Conservation (phyloP, 2,113 vertebrate species). For the Indicator indicator region DNA sequence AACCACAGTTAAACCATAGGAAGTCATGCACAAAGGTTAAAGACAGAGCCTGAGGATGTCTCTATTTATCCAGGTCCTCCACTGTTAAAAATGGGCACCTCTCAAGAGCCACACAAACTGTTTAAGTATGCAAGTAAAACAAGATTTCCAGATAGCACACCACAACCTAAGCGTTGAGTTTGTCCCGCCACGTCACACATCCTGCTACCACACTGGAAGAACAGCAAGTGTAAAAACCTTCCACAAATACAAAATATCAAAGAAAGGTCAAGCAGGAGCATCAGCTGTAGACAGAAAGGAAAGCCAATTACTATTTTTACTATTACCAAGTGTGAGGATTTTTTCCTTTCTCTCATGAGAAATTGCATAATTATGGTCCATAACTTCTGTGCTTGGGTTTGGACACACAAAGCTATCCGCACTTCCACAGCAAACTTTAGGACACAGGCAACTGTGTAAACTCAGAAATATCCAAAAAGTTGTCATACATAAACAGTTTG, state of each 20-base stretch:
- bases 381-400: constrained; percentile 44
- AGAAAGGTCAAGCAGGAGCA: constrained; percentile 10
- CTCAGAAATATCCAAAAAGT: constrained; percentile 53
- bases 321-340: background rate
- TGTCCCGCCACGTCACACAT: background rate
- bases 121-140: background rate
- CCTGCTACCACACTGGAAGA: background rate
- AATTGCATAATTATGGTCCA: constrained; percentile 32
- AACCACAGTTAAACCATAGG: background rate
- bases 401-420: constrained; percentile 30
- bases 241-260: background rate
- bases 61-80: background rate
- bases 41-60: background rate
- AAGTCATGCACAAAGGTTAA: background rate
- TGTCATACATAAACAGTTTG: constrained; percentile 56
- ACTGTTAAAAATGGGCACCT: background rate
- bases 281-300: background rate
- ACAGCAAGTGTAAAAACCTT: background rate
- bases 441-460: constrained; percentile 58
- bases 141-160: background rate
- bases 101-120: background rate
- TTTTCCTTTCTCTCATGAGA: constrained; percentile 49
- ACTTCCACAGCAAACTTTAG: constrained; percentile 41
- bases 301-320: constrained; percentile 18
- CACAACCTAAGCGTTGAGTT: background rate